Percentiles rank a stretch among this genome's conserved stretches.
These are phyloP conservation scores for Drosophila formosana DNA, from an alignment of 2,888 invertebrate genomes.

Conservation along the genomic window DNA sequence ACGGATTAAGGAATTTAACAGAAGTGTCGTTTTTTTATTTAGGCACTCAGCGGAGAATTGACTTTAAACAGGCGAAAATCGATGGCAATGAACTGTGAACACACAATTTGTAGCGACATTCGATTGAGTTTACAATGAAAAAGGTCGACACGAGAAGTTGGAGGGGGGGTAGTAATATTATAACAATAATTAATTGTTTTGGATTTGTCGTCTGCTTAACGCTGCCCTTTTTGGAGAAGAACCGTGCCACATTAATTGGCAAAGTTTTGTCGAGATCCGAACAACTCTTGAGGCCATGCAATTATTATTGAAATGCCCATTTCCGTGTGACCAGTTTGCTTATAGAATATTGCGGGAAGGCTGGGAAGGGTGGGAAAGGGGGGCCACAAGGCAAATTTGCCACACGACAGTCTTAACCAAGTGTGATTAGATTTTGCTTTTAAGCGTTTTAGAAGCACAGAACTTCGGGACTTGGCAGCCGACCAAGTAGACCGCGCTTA, in stretches of 20 bases:
- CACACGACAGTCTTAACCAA: conserved; percentile 51
- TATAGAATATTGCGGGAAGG: not conserved
- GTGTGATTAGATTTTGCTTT: conserved; percentile 69
- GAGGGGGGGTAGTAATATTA: conserved; percentile 3
- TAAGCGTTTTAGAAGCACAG: conserved; percentile 57
- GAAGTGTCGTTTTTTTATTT: not conserved
- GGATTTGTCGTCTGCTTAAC: not conserved
- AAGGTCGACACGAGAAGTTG: too few species aligned
- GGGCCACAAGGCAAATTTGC: conserved; percentile 51
- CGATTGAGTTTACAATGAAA: not conserved
- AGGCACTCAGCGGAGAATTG: not conserved
- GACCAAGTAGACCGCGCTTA: conserved; percentile 35
- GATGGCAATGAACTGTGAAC: conserved; percentile 5
- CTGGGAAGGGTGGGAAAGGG: not conserved
- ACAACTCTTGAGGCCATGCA: conserved; percentile 49
- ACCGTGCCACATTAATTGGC: conserved; percentile 52
- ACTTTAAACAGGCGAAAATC: conserved; percentile 1
- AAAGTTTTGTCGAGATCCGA: conserved; percentile 50
- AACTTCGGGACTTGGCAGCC: not conserved
- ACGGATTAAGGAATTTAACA: too few species aligned
- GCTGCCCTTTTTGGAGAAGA: not conserved
- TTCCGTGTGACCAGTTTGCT: conserved; percentile 13
- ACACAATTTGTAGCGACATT: conserved; percentile 2
- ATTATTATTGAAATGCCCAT: conserved; percentile 50
- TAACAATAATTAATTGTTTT: conserved; percentile 7